Evolutionary conservation across 2,113 vertebrate species (phyloP), one percentile per base, ranked within the genome.

Genomic region (Salvelinus fontinalis): DNA sequence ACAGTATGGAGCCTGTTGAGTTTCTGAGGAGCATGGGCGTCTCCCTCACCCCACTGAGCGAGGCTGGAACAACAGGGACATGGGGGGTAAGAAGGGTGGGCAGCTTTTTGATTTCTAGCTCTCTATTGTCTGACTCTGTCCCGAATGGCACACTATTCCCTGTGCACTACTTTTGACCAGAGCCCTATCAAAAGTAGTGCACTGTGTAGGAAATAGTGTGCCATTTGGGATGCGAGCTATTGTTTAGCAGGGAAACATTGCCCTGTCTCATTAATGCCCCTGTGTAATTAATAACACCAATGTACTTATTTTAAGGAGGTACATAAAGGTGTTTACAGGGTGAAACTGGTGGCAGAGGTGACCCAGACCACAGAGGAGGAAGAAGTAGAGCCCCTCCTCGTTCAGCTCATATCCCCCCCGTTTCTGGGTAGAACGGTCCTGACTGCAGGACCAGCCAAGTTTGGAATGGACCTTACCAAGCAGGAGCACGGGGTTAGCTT

Each of bases 1-100:
- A 80, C 16, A 87, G 90, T 57, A 81, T 94, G 84, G 93, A 95
- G 79, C 92, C 94, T 0, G 80, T 94, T 31, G 94, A 95, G 89
- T 93, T 95, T 82, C 80, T 95, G 75, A 95, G 91, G 73, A 93
- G 91, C 86, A 94, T 95, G 92, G 94, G 94, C 64, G 93, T 95
- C 82, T 92, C 93, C 49, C 89, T 95, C n/a, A 92, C 90, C 4
- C 90, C 91, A 1, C 80, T 94, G 24, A 87, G 85, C 2, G 91
- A 94, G 1, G 78, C 86, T 24, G 79, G 84, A 68, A 70, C 72
- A 2, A 1, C 3, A 7, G 66, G 66, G 51, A 70, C 60, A 70
- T 79, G 51, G 6, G 90, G 79, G 88, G 87, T 90, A 78, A 70
- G 68, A 22, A 5, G 44, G 7, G 13, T 5, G 59, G 20, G 16